Percentiles rank a stretch among this genome's conserved stretches.
Conservation (phyloP, 2,797 vertebrate genomes). For the Amblyraja radiata region DNA sequence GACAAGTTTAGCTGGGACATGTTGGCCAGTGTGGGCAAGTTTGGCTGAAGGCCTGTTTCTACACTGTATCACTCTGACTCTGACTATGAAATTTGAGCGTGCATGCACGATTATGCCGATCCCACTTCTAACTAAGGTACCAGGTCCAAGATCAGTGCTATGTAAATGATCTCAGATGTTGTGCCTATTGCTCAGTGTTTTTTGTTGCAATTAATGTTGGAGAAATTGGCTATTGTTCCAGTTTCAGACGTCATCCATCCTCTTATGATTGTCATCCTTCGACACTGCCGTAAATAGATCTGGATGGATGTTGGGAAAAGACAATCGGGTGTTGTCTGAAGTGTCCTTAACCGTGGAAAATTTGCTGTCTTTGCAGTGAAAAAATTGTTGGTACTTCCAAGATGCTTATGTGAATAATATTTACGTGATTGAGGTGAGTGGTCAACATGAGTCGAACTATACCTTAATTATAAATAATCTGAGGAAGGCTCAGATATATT, state of each 20-base stretch:
- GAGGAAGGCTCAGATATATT: too few species aligned
- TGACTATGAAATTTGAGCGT: too few species aligned
- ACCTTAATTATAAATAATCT: neutral
- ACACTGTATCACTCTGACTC: too few species aligned
- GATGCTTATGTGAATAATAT: neutral
- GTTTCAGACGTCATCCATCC: neutral
- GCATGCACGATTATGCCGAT: too few species aligned
- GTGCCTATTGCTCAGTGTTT: neutral
- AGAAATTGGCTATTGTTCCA: neutral
- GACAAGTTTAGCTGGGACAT: too few species aligned
- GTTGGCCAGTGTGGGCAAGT: too few species aligned
- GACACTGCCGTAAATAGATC: neutral
- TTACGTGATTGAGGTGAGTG: neutral
- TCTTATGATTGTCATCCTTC: neutral
- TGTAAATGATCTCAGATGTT: neutral
- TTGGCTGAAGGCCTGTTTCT: too few species aligned
- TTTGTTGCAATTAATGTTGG: neutral
- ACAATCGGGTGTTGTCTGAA: too few species aligned
- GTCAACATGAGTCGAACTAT: neutral
- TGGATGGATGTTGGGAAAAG: neutral
- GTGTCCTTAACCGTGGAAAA: too few species aligned
- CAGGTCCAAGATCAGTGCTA: neutral
- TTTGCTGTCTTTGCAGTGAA: neutral
- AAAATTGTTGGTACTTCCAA: constrained; percentile 7
- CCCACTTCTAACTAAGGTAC: too few species aligned